Conservation (phyloP, 1,140 invertebrate species). For the Dreissena polymorpha region DNA sequence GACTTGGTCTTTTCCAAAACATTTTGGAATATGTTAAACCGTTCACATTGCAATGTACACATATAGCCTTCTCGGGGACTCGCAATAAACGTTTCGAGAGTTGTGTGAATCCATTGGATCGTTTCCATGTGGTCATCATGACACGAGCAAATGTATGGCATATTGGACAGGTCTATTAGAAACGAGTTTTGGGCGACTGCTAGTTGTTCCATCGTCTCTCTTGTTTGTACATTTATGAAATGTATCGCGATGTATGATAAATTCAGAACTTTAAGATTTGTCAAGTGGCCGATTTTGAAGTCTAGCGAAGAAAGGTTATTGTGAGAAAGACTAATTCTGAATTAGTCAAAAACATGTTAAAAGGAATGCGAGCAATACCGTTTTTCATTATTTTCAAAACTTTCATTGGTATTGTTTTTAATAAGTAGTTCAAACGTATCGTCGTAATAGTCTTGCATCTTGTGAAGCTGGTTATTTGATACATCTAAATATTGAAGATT, state of each 20-base stretch:
- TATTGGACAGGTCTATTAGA: too few relatives aligned
- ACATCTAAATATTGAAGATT: too few relatives aligned
- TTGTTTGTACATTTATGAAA: slow-evolving; percentile 4
- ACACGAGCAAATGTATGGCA: too few relatives aligned
- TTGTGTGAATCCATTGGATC: too few relatives aligned
- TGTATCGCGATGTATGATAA: neutral
- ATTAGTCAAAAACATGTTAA: neutral
- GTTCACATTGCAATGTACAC: too few relatives aligned
- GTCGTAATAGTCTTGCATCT: too few relatives aligned
- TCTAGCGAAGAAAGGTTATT: neutral
- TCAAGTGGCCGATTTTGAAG: neutral
- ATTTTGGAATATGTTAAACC: too few relatives aligned
- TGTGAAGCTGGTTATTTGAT: too few relatives aligned
- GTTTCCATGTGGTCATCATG: neutral
- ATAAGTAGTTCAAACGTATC: too few relatives aligned
- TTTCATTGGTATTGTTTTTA: too few relatives aligned
- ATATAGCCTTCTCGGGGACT: too few relatives aligned
- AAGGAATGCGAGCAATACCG: neutral
- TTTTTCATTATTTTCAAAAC: neutral
- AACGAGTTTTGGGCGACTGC: neutral
- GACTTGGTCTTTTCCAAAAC: neutral
- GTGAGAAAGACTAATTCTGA: neutral
- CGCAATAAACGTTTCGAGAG: too few relatives aligned
- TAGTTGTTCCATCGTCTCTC: neutral
- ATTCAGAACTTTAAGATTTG: neutral